Evolutionary conservation across 2,797 vertebrate genomes (phyloP).

Genomic region (Chromobotia macracanthus): DNA sequence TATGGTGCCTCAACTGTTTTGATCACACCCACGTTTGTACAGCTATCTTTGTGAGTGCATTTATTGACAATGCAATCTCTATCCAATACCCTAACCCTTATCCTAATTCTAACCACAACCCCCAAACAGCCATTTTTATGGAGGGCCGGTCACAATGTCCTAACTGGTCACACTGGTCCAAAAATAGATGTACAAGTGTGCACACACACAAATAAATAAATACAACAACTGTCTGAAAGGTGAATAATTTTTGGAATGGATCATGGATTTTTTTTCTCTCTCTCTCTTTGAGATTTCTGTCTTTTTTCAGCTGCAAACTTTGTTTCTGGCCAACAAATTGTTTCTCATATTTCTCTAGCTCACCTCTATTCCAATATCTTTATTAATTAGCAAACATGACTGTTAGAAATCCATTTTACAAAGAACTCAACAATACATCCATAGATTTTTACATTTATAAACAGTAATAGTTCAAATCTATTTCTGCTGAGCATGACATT

Average conservation of each 20-base stretch:
- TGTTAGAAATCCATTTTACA: slow-evolving; percentile 96
- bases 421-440: slow-evolving; percentile 98
- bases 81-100: too few relatives aligned
- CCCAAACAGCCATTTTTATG: too few relatives aligned
- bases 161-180: too few relatives aligned
- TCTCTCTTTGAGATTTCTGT: slow-evolving; percentile 52
- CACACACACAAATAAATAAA: slow-evolving; percentile 61
- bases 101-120: too few relatives aligned
- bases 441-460: slow-evolving; percentile 97
- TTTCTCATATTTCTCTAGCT: slow-evolving; percentile 58
- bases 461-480: slow-evolving; percentile 95
- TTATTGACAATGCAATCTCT: too few relatives aligned
- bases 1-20: too few relatives aligned
- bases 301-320: slow-evolving; percentile 43
- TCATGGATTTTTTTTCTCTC: slow-evolving; percentile 62
- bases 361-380: slow-evolving; percentile 93
- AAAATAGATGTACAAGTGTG: too few relatives aligned
- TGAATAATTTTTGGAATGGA: slow-evolving; percentile 86
- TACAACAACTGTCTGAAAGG: slow-evolving; percentile 77
- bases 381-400: slow-evolving; percentile 99
- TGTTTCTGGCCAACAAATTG: slow-evolving; percentile 60
- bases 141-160: too few relatives aligned
- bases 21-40: too few relatives aligned
- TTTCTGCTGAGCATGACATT: slow-evolving; percentile 86
- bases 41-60: too few relatives aligned